These are phyloP conservation scores for Leucoraja erinaceus DNA, from an alignment of 2,113 vertebrate genomes.

Conservation along the genomic window DNA sequence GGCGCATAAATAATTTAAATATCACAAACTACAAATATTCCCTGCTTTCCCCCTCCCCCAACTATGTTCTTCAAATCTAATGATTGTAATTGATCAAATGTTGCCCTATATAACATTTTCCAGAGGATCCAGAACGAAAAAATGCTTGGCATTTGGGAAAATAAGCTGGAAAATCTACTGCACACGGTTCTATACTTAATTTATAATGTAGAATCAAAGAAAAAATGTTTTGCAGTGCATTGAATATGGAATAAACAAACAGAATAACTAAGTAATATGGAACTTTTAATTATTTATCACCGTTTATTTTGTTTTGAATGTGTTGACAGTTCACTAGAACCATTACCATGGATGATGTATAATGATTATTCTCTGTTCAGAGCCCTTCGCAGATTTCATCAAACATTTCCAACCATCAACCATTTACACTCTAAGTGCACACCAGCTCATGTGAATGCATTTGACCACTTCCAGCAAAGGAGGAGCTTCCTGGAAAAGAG, in stretches of 20 bases:
- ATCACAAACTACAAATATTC: not conserved
- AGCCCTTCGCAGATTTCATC: not conserved
- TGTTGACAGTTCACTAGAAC: not conserved
- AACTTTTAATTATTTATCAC: not conserved
- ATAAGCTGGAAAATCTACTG: not conserved
- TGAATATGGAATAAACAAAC: not conserved
- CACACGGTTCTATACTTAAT: not conserved
- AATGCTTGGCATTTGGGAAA: not conserved
- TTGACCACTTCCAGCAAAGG: constrained; percentile 30
- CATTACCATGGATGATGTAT: not conserved
- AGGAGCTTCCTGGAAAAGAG: constrained; percentile 13
- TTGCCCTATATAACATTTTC: not conserved
- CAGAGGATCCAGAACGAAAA: not conserved
- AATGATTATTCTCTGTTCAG: not conserved
- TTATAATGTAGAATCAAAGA: not conserved
- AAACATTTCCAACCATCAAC: not conserved
- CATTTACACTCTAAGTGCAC: constrained; percentile 20
- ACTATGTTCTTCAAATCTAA: not conserved
- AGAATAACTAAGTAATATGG: not conserved
- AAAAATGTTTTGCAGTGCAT: not conserved
- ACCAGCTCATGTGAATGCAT: not conserved
- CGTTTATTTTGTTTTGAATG: not conserved
- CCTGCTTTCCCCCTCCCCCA: not conserved
- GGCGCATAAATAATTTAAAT: not conserved
- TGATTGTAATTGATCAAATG: not conserved